Conservation (phyloP, 2,113 vertebrate genomes). For the Ellobius talpinus region DNA sequence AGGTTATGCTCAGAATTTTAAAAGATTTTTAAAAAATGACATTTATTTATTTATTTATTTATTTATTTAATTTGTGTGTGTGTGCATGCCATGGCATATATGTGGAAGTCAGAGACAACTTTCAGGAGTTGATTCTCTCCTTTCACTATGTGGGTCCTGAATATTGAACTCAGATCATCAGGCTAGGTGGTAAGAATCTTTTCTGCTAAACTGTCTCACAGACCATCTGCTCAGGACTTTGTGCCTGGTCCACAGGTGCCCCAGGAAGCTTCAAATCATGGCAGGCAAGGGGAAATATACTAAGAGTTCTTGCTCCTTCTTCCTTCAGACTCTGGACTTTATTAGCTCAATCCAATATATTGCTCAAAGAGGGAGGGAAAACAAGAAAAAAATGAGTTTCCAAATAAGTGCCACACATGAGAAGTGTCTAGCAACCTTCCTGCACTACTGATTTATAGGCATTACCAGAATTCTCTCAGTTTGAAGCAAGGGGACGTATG, state of each 20-base stretch:
- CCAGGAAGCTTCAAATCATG: slow-evolving; percentile 6
- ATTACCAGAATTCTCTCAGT: slow-evolving; percentile 17
- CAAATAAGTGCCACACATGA: neutral
- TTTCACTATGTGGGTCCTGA: neutral
- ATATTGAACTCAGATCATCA: neutral
- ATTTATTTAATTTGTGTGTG: neutral
- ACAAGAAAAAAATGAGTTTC: slow-evolving; percentile 29
- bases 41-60: neutral
- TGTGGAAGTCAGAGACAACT: neutral
- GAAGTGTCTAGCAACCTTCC: neutral
- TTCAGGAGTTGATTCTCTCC: neutral
- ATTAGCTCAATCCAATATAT: neutral
- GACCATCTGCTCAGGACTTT: neutral
- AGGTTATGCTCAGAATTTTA: neutral
- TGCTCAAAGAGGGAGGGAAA: neutral
- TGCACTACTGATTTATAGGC: neutral
- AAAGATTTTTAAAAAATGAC: neutral
- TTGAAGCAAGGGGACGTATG: neutral
- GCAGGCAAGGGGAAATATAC: neutral
- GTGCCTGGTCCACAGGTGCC: neutral
- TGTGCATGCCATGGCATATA: neutral
- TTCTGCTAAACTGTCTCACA: neutral
- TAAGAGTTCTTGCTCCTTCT: neutral
- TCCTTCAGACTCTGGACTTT: slow-evolving; percentile 15
- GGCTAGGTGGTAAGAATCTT: neutral